phyloP scores from a whole-genome alignment of 2,888 invertebrate species.

The Pristionchus fissidentatus region DNA sequence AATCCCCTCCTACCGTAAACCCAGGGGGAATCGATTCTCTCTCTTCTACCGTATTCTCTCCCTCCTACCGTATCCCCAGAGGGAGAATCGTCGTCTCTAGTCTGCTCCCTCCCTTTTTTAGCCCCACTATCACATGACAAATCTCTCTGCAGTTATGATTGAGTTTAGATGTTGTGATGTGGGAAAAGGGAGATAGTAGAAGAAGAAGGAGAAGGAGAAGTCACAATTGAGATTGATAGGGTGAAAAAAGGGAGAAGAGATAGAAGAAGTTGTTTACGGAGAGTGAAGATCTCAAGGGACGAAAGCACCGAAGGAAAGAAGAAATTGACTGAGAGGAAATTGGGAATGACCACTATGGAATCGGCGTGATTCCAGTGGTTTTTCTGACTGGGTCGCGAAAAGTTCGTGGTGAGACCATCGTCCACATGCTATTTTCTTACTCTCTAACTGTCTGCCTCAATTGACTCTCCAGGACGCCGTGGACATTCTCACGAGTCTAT shows the following conservation, averaged over 20 bases:
- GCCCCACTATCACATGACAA: conserved; percentile 19
- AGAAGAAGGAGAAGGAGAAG: neutral
- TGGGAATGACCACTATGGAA: neutral
- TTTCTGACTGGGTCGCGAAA: neutral
- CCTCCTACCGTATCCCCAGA: conserved; percentile 16
- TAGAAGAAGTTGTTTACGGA: conserved; percentile 19
- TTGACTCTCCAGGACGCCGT: no score
- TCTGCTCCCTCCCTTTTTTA: neutral
- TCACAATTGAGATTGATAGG: conserved; percentile 25
- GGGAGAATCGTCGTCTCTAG: neutral
- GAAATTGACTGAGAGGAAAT: neutral
- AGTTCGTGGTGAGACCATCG: neutral
- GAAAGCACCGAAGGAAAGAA: neutral
- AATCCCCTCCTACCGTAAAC: no score
- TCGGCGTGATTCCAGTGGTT: neutral
- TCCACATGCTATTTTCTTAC: no score
- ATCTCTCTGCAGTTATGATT: conserved; percentile 9
- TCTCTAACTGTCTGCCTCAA: no score
- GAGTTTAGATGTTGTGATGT: conserved; percentile 26
- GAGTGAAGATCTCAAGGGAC: neutral
- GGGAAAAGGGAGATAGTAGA: no score
- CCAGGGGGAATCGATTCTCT: no score
- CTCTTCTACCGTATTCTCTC: no score
- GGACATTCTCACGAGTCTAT: no score
- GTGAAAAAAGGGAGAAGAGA: conserved; percentile 16